Percentiles rank a stretch among this genome's conserved stretches.
These are phyloP conservation scores for Typhlichthys subterraneus DNA, from an alignment of 2,797 vertebrate species.

Conservation along the genomic window DNA sequence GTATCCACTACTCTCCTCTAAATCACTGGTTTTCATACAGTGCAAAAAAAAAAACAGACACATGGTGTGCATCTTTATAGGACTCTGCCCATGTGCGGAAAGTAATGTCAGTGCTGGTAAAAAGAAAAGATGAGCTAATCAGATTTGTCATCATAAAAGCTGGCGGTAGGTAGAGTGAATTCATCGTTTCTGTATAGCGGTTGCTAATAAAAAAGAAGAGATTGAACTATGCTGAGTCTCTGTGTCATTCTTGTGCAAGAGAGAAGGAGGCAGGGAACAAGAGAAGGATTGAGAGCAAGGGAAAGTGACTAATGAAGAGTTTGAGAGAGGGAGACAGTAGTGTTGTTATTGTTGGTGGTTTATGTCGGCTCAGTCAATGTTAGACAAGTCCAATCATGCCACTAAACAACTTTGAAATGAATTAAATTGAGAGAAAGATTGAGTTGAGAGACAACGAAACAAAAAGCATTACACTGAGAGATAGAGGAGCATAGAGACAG, in stretches of 20 bases:
- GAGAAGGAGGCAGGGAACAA: conserved; percentile 33
- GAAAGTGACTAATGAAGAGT: conserved; percentile 33
- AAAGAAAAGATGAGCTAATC: conserved; percentile 63
- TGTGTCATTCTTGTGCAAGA: conserved; percentile 57
- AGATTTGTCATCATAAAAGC: conserved; percentile 65
- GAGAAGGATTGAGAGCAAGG: conserved; percentile 26
- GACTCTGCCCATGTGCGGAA: background rate
- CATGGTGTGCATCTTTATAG: background rate
- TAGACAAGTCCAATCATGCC: conserved; percentile 36
- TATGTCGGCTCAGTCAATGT: conserved; percentile 25
- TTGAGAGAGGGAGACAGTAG: conserved; percentile 34
- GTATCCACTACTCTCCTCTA: background rate
- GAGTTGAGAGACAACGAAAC: conserved; percentile 11
- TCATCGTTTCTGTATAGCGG: conserved; percentile 69
- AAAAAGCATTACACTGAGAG: background rate
- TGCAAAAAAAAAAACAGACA: conserved; percentile 9
- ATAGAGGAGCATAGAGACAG: background rate
- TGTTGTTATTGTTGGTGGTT: conserved; percentile 36
- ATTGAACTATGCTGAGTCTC: conserved; percentile 62
- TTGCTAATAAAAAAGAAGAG: conserved; percentile 72
- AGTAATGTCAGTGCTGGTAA: conserved; percentile 42
- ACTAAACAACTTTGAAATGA: conserved; percentile 45
- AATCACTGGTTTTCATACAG: conserved; percentile 20
- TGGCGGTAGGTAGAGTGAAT: conserved; percentile 51
- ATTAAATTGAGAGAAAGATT: conserved; percentile 13